Evolutionary conservation across 2,113 vertebrate genomes (phyloP).

Genomic region (Probosciger aterrimus): DNA sequence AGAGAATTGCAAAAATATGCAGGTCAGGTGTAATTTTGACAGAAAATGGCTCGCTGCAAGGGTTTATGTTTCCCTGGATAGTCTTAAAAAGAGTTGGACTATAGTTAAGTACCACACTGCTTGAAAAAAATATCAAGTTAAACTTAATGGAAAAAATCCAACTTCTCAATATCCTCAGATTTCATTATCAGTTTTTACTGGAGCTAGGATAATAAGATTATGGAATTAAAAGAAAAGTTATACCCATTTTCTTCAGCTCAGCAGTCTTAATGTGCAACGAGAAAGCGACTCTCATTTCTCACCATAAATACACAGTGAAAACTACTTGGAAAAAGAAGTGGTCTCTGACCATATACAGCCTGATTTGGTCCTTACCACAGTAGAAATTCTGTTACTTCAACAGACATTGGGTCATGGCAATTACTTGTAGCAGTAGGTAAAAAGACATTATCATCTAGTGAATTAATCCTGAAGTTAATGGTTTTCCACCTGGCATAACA

Average conservation of each 20-base stretch:
- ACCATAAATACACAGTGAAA: background rate
- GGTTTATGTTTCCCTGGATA: slow-evolving; percentile 71
- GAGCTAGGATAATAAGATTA: slow-evolving; percentile 54
- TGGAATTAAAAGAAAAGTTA: slow-evolving; percentile 59
- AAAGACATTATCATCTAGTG: background rate
- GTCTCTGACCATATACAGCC: background rate
- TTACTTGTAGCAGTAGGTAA: background rate
- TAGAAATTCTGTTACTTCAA: background rate
- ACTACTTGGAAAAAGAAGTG: background rate
- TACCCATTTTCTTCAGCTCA: slow-evolving; percentile 42
- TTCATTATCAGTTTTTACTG: slow-evolving; percentile 52
- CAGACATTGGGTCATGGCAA: background rate
- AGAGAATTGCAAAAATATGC: slow-evolving; percentile 71
- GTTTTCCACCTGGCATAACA: background rate
- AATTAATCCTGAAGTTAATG: background rate
- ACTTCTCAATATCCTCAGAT: slow-evolving; percentile 42
- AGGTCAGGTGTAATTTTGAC: slow-evolving; percentile 69
- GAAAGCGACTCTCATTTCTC: slow-evolving; percentile 15
- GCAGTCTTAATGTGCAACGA: slow-evolving; percentile 1
- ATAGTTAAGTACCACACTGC: slow-evolving; percentile 60
- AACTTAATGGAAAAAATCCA: slow-evolving; percentile 43
- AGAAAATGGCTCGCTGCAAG: slow-evolving; percentile 65
- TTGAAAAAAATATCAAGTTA: slow-evolving; percentile 40
- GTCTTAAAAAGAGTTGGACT: slow-evolving; percentile 61
- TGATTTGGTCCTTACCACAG: background rate